Evolutionary conservation across 1,140 invertebrate species (phyloP).

Genomic region (Penaeus chinensis): DNA sequence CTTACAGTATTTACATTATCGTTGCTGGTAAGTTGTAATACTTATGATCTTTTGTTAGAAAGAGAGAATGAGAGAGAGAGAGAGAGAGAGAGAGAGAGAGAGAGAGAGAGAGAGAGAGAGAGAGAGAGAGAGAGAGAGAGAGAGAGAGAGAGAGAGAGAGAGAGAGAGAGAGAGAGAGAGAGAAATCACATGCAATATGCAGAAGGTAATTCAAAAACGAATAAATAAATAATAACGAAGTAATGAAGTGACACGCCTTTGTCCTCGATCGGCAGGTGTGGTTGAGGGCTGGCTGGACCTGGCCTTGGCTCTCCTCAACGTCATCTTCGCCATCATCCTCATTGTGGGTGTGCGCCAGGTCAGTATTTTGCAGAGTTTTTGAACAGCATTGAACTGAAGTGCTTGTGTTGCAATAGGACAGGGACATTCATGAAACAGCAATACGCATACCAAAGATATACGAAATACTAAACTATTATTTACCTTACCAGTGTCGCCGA

Average conservation of each 20-base stretch:
- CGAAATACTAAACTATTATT: too few species aligned
- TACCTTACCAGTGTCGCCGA: not conserved
- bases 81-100: not conserved
- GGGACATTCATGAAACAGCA: too few species aligned
- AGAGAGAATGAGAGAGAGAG: not conserved
- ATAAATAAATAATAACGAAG: not conserved
- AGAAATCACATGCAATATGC: not conserved
- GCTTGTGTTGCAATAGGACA: too few species aligned
- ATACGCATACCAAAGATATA: too few species aligned
- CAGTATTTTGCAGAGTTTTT: not conserved
- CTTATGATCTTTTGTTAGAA: not conserved
- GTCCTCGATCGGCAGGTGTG: not conserved
- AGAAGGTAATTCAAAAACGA: not conserved
- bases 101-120: not conserved
- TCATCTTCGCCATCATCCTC: not conserved
- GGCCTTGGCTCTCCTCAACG: not conserved
- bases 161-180: not conserved
- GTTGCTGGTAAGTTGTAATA: too few species aligned
- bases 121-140: not conserved
- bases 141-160: not conserved
- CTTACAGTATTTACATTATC: too few species aligned
- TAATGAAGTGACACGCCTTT: not conserved
- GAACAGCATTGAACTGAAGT: too few species aligned
- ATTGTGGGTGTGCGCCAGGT: not conserved
- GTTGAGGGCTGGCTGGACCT: conserved; percentile 4